Evolutionary conservation across 1,140 invertebrate species (phyloP).

Genomic region (Camponotus floridanus): DNA sequence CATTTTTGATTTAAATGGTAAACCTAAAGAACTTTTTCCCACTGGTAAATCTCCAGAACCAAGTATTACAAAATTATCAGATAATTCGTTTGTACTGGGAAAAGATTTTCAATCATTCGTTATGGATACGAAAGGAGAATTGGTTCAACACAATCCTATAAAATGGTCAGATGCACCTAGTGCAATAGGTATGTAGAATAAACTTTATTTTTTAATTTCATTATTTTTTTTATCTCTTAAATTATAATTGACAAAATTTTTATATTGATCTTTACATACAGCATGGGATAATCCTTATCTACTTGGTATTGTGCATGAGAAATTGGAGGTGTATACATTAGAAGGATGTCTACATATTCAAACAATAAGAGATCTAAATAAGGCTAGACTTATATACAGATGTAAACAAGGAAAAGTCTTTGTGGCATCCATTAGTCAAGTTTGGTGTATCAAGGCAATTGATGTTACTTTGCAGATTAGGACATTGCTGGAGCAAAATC

Average conservation of each 20-base stretch:
- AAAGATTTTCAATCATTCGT: slow-evolving; percentile 95
- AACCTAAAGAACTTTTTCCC: slow-evolving; percentile 93
- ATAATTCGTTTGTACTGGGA: slow-evolving; percentile 91
- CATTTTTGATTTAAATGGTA: slow-evolving; percentile 85
- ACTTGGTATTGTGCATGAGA: slow-evolving; percentile 93
- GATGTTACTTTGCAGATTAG: slow-evolving; percentile 94
- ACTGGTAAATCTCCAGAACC: slow-evolving; percentile 95
- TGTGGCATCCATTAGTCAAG: slow-evolving; percentile 93
- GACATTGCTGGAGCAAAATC: slow-evolving; percentile 93
- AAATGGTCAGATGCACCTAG: slow-evolving; percentile 94
- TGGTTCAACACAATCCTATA: slow-evolving; percentile 90
- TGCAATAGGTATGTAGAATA: slow-evolving; percentile 88
- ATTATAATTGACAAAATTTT: not conserved
- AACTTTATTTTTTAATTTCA: slow-evolving; percentile 77
- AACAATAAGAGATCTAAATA: slow-evolving; percentile 88
- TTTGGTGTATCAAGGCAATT: slow-evolving; percentile 94
- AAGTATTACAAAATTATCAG: slow-evolving; percentile 91
- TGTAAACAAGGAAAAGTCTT: slow-evolving; percentile 93
- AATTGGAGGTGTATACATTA: slow-evolving; percentile 93
- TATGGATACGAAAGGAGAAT: slow-evolving; percentile 91
- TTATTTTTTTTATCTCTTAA: slow-evolving; percentile 51
- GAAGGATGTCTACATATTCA: slow-evolving; percentile 88
- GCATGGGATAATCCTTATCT: slow-evolving; percentile 97
- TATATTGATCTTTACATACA: slow-evolving; percentile 83
- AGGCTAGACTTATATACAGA: slow-evolving; percentile 90